Evolutionary conservation across 2,888 invertebrate genomes (phyloP).

Genomic region (Scaeva pyrastri): DNA sequence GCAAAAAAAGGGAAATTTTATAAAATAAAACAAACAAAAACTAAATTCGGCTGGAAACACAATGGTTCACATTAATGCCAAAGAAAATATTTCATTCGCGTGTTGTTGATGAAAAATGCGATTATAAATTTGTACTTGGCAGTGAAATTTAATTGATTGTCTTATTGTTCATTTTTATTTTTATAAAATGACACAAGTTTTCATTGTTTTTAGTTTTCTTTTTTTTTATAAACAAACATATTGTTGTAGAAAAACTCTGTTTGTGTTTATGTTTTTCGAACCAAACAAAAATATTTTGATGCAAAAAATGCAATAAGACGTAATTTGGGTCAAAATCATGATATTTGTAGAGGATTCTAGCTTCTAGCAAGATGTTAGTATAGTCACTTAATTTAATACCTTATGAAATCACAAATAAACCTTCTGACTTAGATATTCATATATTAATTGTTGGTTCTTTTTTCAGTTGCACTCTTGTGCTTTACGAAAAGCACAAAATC

Average conservation of each 20-base stretch:
- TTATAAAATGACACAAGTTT: slow-evolving; percentile 33
- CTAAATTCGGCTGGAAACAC: slow-evolving; percentile 58
- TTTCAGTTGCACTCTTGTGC: slow-evolving; percentile 81
- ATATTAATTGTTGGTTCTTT: neutral
- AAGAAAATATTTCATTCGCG: neutral
- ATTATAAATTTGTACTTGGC: slow-evolving; percentile 5
- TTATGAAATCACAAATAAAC: too few relatives aligned
- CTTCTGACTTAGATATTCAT: too few relatives aligned
- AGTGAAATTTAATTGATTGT: neutral
- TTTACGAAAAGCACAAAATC: slow-evolving; percentile 81
- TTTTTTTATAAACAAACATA: slow-evolving; percentile 28
- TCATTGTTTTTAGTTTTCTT: too few relatives aligned
- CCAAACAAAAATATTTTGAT: neutral
- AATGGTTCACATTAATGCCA: neutral
- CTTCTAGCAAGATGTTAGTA: too few relatives aligned
- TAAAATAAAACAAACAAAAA: neutral
- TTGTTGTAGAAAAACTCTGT: slow-evolving; percentile 9
- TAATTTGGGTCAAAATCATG: neutral
- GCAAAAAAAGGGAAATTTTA: slow-evolving; percentile 28
- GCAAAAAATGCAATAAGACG: neutral
- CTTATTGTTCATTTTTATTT: slow-evolving; percentile 49
- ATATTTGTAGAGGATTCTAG: neutral
- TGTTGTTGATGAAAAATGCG: neutral
- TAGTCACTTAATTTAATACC: too few relatives aligned
- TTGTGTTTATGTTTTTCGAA: too few relatives aligned